These are phyloP conservation scores for Numida meleagris DNA, from an alignment of 2,113 vertebrate species.

Conservation along the genomic window DNA sequence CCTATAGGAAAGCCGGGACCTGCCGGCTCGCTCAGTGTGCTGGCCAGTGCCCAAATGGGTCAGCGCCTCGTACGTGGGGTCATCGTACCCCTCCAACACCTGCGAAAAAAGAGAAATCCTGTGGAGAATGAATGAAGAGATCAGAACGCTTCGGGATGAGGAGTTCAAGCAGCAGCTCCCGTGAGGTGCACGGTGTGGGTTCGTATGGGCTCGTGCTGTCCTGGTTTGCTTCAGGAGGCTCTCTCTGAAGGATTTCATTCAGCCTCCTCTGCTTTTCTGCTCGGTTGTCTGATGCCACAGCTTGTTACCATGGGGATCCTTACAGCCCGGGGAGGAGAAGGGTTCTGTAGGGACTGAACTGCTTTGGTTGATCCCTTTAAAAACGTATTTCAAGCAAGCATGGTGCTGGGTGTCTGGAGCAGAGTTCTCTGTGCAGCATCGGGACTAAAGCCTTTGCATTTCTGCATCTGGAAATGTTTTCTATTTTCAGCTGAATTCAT, in stretches of 20 bases:
- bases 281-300: not conserved
- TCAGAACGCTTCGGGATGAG: rapidly evolving
- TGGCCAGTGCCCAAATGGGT: not conserved
- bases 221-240: not conserved
- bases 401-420: not conserved
- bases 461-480: not conserved
- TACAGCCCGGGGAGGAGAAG: constrained; percentile 22
- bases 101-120: not conserved
- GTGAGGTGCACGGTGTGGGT: not conserved
- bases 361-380: not conserved
- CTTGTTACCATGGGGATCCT: constrained; percentile 63
- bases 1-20: not conserved
- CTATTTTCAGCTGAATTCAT: rapidly evolving
- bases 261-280: not conserved
- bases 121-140: not conserved
- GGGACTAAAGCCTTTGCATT: not conserved
- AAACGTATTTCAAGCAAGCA: not conserved
- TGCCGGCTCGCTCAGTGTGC: not conserved
- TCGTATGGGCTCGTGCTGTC: not conserved
- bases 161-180: not conserved
- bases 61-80: not conserved
- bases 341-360: not conserved
- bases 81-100: not conserved
- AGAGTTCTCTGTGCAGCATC: not conserved
- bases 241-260: not conserved